Evolutionary conservation across 2,797 vertebrate genomes (phyloP).

Genomic region (Sylvia borin): DNA sequence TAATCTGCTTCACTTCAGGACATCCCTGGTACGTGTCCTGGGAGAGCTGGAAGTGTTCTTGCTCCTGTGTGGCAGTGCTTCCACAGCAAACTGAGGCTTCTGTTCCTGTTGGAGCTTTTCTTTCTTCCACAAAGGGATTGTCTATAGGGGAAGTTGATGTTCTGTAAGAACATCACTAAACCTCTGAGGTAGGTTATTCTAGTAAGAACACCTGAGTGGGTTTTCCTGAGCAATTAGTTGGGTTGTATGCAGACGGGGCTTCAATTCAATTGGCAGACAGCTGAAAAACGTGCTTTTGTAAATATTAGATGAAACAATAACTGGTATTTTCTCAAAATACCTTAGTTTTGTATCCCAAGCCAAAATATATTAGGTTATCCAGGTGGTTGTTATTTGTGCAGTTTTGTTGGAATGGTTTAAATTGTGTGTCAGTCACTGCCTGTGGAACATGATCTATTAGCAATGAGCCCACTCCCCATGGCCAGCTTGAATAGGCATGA

Average conservation of each 20-base stretch:
- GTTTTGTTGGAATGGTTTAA: neutral
- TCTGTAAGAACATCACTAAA: neutral
- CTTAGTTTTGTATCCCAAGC: neutral
- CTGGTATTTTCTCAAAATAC: neutral
- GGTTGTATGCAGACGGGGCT: neutral
- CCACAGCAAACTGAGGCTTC: neutral
- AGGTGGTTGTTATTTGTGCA: neutral
- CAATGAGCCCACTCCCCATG: neutral
- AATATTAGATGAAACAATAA: neutral
- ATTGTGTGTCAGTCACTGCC: neutral
- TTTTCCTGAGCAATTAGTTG: neutral
- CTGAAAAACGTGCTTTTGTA: neutral
- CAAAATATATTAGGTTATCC: neutral
- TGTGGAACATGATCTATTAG: neutral
- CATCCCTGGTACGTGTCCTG: rapidly evolving
- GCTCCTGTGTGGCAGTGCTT: rapidly evolving
- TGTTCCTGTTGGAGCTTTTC: neutral
- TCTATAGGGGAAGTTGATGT: neutral
- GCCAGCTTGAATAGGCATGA: neutral
- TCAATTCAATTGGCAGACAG: neutral
- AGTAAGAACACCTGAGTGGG: neutral
- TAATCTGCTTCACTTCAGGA: neutral
- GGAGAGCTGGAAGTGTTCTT: neutral
- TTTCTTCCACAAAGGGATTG: neutral
- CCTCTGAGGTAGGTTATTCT: neutral